Evolutionary conservation across 2,113 vertebrate species (phyloP).

Genomic region (Hassar affinis): DNA sequence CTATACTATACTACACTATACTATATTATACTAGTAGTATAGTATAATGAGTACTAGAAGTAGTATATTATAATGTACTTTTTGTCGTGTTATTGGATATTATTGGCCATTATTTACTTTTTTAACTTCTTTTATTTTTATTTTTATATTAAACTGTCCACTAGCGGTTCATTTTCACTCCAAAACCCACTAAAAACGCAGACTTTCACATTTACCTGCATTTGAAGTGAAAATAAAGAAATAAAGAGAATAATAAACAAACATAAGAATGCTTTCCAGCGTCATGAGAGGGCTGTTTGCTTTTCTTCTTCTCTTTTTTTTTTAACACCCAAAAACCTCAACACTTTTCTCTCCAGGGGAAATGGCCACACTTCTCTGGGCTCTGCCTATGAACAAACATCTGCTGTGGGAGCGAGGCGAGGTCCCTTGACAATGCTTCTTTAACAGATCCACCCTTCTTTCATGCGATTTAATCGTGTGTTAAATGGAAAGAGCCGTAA

Average conservation of each 20-base stretch:
- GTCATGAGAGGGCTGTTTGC: slow-evolving; percentile 25
- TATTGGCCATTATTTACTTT: not conserved
- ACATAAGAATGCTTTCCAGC: slow-evolving; percentile 33
- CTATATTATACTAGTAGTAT: too few species aligned
- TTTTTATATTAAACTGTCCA: not conserved
- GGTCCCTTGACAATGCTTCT: slow-evolving; percentile 61
- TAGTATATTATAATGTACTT: not conserved
- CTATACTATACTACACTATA: too few species aligned
- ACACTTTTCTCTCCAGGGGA: slow-evolving; percentile 46
- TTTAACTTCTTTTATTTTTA: too few species aligned
- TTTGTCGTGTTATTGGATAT: not conserved
- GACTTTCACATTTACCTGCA: not conserved
- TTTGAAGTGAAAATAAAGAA: not conserved
- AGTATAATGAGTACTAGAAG: too few species aligned
- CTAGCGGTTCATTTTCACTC: not conserved
- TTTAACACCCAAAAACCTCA: slow-evolving; percentile 56
- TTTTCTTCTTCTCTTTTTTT: slow-evolving; percentile 43
- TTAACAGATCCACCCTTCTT: slow-evolving; percentile 52
- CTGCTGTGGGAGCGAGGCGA: slow-evolving; percentile 60
- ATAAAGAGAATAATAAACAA: slow-evolving; percentile 24
- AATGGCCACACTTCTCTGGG: slow-evolving; percentile 58
- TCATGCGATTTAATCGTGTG: slow-evolving; percentile 68
- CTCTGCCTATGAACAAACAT: slow-evolving; percentile 66
- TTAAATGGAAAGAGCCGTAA: slow-evolving; percentile 60
- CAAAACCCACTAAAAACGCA: not conserved